Conservation (phyloP, 2,888 invertebrate genomes). For the Agonopterix subpropinquella region DNA sequence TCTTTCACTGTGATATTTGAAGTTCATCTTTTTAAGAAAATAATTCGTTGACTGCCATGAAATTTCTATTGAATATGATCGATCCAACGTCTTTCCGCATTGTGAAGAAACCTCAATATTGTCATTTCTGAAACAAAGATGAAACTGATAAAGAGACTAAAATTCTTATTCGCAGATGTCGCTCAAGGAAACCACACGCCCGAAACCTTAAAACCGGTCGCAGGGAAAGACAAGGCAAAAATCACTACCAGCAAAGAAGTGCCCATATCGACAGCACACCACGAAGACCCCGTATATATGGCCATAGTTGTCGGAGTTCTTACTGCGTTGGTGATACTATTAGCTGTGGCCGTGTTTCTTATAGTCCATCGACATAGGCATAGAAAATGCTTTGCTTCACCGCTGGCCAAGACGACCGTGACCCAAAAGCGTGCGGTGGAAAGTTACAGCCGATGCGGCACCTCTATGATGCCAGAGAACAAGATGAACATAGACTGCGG, state of each 20-base stretch:
- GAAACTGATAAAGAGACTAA: too few species aligned
- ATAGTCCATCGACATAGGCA: constrained; percentile 83
- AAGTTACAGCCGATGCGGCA: constrained; percentile 72
- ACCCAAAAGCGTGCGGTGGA: constrained; percentile 70
- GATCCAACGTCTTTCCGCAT: too few species aligned
- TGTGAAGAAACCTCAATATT: too few species aligned
- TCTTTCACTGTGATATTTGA: too few species aligned
- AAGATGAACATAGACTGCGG: constrained; percentile 75
- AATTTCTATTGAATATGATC: too few species aligned
- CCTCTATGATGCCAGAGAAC: constrained; percentile 69
- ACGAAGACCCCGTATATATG: constrained; percentile 83
- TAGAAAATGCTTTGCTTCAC: constrained; percentile 83
- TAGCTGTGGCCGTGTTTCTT: constrained; percentile 83
- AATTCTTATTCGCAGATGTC: constrained; percentile 51
- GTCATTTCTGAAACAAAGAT: too few species aligned
- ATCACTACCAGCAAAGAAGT: constrained; percentile 70
- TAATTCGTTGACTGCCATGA: too few species aligned
- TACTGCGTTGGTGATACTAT: constrained; percentile 82
- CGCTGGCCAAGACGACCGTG: constrained; percentile 69
- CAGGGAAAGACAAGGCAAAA: constrained; percentile 65
- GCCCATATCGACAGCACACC: constrained; percentile 80
- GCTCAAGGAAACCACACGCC: constrained; percentile 85
- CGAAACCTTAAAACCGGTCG: constrained; percentile 76
- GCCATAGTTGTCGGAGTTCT: constrained; percentile 87
- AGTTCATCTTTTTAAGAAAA: too few species aligned